Percentiles rank a stretch among this genome's conserved stretches.
phyloP scores from a whole-genome alignment of 2,888 invertebrate genomes.

The Lapara coniferarum region DNA sequence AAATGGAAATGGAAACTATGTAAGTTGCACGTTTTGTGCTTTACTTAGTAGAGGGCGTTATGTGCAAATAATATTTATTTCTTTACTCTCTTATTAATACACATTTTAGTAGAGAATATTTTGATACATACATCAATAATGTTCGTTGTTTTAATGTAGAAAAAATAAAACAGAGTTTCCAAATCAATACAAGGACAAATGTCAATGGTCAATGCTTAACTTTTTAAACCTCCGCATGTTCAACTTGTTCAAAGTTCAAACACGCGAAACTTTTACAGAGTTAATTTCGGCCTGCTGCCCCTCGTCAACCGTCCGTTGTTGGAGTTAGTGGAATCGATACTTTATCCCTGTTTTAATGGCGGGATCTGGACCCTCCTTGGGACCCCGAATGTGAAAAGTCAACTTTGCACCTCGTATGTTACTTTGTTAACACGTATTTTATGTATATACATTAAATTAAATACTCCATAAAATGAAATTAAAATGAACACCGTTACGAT shows the following conservation, averaged over 20 bases:
- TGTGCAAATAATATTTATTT: background rate
- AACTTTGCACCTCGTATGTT: background rate
- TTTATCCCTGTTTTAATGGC: slow-evolving; percentile 9
- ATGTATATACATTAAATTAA: background rate
- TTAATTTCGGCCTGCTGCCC: background rate
- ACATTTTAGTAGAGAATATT: no score
- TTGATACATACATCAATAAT: no score
- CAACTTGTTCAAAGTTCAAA: background rate
- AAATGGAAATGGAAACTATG: background rate
- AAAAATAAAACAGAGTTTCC: no score
- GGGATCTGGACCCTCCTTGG: background rate
- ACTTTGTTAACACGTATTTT: slow-evolving; percentile 1
- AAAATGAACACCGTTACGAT: no score
- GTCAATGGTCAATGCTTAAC: background rate
- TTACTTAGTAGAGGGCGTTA: slow-evolving; percentile 8
- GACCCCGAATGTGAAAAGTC: slow-evolving; percentile 2
- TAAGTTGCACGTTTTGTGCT: background rate
- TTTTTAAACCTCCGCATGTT: background rate
- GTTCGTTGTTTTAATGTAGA: no score
- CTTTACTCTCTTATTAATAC: background rate
- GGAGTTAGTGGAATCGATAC: slow-evolving; percentile 3
- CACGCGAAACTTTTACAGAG: background rate
- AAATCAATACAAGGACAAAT: no score
- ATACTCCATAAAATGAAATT: no score
- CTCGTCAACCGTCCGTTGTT: background rate